phyloP scores from a whole-genome alignment of 2,888 invertebrate genomes.

The Myathropa florea region DNA sequence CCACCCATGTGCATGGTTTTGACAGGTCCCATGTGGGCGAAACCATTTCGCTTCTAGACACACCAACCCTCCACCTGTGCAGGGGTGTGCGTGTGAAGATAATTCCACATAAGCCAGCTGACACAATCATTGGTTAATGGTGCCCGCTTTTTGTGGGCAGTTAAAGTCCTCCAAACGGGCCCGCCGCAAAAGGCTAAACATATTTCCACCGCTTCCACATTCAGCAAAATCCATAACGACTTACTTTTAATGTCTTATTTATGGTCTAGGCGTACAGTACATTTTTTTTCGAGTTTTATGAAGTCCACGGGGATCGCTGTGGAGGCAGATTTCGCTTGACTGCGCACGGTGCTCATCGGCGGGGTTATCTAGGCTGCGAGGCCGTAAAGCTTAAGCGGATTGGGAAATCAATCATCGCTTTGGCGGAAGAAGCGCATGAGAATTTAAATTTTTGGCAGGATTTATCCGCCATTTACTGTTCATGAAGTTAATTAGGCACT shows the following conservation, averaged over 20 bases:
- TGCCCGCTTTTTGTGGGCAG: not conserved
- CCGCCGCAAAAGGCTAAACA: not conserved
- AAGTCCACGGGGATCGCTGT: not conserved
- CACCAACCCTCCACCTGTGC: constrained; percentile 3
- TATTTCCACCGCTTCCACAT: constrained; percentile 3
- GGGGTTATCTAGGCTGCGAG: constrained; percentile 2
- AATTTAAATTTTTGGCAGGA: not conserved
- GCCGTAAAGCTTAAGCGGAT: constrained; percentile 4
- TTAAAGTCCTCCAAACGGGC: not conserved
- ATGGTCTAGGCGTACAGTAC: not conserved
- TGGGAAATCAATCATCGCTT: constrained; percentile 27
- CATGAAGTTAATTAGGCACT: not conserved
- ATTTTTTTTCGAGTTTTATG: not conserved
- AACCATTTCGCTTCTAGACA: not conserved
- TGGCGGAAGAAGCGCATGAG: not conserved
- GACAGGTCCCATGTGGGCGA: not conserved
- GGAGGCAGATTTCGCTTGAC: not conserved
- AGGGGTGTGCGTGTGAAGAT: not conserved
- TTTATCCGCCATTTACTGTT: not conserved
- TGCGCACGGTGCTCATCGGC: constrained; percentile 3
- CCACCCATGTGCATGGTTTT: not conserved
- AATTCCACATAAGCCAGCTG: not conserved
- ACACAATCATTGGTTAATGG: not conserved
- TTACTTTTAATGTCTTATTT: constrained; percentile 21
- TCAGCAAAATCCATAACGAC: constrained; percentile 17